phyloP scores from a whole-genome alignment of 1,140 invertebrate species.

The Hyposmocoma kahamanoa region DNA sequence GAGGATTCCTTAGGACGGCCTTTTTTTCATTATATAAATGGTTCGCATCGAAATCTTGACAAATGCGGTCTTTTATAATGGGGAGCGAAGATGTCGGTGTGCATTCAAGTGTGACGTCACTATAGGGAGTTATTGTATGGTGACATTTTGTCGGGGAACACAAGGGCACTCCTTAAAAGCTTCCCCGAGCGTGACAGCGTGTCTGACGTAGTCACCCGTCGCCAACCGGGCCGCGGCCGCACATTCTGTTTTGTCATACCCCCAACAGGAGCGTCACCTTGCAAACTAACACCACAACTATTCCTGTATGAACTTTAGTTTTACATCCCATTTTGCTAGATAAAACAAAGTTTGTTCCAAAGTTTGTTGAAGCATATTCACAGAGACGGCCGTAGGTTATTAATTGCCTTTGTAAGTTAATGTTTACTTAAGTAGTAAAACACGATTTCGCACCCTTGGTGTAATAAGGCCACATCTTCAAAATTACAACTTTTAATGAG shows the following conservation, averaged over 20 bases:
- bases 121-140: conserved; percentile 8
- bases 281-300: conserved; percentile 3
- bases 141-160: conserved; percentile 11
- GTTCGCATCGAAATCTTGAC: conserved; percentile 35
- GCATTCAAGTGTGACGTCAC: neutral
- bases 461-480: too few species aligned
- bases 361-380: too few species aligned
- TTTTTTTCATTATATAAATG: conserved; percentile 24
- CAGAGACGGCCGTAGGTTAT: too few species aligned
- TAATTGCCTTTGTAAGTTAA: too few species aligned
- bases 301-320: too few species aligned
- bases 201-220: too few species aligned
- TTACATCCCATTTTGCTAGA: too few species aligned
- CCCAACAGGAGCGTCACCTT: conserved; percentile 13
- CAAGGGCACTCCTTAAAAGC: conserved; percentile 28
- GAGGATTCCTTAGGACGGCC: conserved; percentile 15
- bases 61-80: conserved; percentile 12
- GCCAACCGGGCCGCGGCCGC: conserved; percentile 15
- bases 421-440: too few species aligned
- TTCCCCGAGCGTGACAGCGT: conserved; percentile 7
- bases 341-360: too few species aligned
- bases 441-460: too few species aligned
- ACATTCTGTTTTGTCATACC: conserved; percentile 26
- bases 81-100: neutral
- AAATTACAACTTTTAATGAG: too few species aligned